phyloP scores from a whole-genome alignment of 2,797 vertebrate species.

The Eupleurogrammus muticus region DNA sequence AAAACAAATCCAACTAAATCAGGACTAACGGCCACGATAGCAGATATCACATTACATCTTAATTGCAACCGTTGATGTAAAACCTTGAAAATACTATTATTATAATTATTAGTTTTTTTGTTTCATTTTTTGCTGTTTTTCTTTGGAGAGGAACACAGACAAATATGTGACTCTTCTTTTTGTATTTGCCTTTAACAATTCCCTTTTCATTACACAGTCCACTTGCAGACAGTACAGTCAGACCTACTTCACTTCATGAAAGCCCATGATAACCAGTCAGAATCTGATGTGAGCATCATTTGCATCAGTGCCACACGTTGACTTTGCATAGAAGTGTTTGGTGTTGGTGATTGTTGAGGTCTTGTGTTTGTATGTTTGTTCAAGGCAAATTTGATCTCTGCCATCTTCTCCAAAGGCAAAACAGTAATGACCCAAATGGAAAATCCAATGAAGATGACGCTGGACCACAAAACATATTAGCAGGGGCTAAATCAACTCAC shows the following conservation, averaged over 20 bases:
- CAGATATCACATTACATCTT: conserved; percentile 1
- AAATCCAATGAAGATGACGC: not conserved
- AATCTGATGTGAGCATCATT: no score
- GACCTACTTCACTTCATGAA: not conserved
- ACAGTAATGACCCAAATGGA: no score
- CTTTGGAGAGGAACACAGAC: not conserved
- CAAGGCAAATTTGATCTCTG: no score
- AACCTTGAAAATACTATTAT: not conserved
- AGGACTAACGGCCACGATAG: conserved; percentile 4
- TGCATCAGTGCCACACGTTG: no score
- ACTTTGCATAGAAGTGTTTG: no score
- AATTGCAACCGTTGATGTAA: not conserved
- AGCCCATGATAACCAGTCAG: not conserved
- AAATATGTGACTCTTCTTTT: no score
- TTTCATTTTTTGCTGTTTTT: not conserved
- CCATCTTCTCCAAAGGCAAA: no score
- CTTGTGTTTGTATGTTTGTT: no score
- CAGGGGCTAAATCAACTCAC: not conserved
- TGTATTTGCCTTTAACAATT: no score
- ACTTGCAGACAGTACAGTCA: not conserved
- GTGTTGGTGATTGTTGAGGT: no score
- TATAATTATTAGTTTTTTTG: not conserved
- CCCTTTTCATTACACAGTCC: not conserved
- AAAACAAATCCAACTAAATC: conserved; percentile 15
- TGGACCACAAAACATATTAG: not conserved